Evolutionary conservation across 2,113 vertebrate genomes (phyloP).

Genomic region (Thomomys bottae): DNA sequence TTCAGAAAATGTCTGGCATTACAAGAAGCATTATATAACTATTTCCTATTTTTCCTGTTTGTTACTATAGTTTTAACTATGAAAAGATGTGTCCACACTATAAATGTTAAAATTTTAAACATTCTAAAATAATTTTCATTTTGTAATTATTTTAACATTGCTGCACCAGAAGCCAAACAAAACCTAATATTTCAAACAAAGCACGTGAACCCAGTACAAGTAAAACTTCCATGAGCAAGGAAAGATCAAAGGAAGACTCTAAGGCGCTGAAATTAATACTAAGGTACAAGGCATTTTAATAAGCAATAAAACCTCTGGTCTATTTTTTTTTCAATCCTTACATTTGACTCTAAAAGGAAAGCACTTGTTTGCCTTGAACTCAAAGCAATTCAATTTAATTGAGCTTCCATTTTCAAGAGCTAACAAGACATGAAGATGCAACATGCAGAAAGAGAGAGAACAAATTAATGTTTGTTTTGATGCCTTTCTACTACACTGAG

Average conservation of each 20-base stretch:
- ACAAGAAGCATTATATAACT: no score
- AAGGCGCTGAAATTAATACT: not conserved
- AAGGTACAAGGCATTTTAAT: not conserved
- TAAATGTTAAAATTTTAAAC: no score
- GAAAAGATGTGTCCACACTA: not conserved
- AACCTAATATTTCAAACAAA: not conserved
- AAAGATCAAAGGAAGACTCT: not conserved
- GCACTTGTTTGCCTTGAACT: not conserved
- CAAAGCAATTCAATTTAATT: constrained; percentile 2
- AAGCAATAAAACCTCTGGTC: not conserved
- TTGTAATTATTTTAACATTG: not conserved
- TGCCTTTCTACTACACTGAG: not conserved
- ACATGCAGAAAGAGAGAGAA: not conserved
- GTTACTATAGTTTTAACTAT: no score
- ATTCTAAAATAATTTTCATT: no score
- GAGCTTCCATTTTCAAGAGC: not conserved
- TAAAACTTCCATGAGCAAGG: not conserved
- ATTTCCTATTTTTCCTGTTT: no score
- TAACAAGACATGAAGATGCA: not conserved
- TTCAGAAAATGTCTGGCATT: no score
- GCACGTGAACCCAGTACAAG: not conserved
- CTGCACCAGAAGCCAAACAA: not conserved
- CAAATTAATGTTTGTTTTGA: not conserved
- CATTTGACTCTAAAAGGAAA: not conserved
- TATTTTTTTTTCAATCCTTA: not conserved